Evolutionary conservation across 1,140 invertebrate genomes (phyloP).

Genomic region (Dendrolimus punctatus): DNA sequence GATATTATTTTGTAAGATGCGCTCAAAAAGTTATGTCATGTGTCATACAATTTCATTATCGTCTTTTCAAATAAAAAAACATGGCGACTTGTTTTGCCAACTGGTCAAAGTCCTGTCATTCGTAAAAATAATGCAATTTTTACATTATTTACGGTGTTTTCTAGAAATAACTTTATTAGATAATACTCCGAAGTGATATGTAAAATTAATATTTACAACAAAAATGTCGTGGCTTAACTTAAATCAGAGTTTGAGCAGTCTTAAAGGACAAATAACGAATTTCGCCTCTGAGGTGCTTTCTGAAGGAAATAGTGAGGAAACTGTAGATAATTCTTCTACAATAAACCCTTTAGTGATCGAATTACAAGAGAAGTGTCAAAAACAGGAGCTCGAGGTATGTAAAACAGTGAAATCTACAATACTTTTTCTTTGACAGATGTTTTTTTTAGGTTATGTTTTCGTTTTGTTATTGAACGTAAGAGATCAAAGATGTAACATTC

Average conservation of each 20-base stretch:
- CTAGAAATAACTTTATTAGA: constrained; percentile 27
- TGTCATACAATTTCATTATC: constrained; percentile 7
- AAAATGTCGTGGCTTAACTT: constrained; percentile 86
- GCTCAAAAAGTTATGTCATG: background rate
- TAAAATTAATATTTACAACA: constrained; percentile 19
- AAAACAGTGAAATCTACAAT: constrained; percentile 21
- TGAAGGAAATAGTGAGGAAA: constrained; percentile 73
- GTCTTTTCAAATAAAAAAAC: constrained; percentile 14
- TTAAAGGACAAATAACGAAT: constrained; percentile 83
- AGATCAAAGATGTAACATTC: background rate
- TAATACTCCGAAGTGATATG: constrained; percentile 41
- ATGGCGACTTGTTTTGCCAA: constrained; percentile 65
- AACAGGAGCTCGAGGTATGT: constrained; percentile 77
- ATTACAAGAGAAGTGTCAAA: constrained; percentile 74
- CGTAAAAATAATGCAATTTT: constrained; percentile 65
- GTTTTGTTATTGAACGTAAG: constrained; percentile 12
- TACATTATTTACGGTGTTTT: constrained; percentile 57
- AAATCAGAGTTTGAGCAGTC: constrained; percentile 79
- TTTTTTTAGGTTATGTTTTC: constrained; percentile 53
- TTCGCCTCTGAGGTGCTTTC: constrained; percentile 82
- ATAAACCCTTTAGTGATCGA: constrained; percentile 69
- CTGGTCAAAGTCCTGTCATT: constrained; percentile 64
- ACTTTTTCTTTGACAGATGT: constrained; percentile 37
- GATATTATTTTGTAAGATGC: too few relatives aligned
- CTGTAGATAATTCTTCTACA: constrained; percentile 57